A percentile compares a stretch with the other conserved stretches of the same genome.
These are phyloP conservation scores for Chrosomus eos DNA, from an alignment of 2,797 vertebrate species.

Conservation along the genomic window DNA sequence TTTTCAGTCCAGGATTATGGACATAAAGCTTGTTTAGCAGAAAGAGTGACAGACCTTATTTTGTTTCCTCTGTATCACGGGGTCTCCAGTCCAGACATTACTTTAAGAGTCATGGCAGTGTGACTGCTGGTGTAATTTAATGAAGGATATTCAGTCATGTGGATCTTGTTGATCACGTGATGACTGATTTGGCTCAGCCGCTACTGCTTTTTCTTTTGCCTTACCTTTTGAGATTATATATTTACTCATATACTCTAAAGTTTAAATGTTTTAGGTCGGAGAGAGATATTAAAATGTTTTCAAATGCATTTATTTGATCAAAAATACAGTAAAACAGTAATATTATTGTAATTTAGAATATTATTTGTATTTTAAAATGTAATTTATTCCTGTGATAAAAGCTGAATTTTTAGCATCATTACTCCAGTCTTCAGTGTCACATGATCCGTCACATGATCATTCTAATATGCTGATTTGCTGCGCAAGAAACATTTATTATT, in stretches of 20 bases:
- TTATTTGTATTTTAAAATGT: background rate
- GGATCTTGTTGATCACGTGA: background rate
- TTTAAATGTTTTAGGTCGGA: background rate
- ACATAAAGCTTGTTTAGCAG: background rate
- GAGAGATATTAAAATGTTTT: background rate
- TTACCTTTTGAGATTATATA: background rate
- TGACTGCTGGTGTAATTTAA: constrained; percentile 1
- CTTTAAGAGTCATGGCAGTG: background rate
- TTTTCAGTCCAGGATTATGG: background rate
- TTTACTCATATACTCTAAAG: background rate
- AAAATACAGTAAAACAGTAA: background rate
- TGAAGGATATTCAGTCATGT: background rate
- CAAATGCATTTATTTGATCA: too few species aligned
- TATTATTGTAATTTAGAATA: background rate
- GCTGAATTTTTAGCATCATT: background rate
- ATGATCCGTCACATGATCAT: background rate
- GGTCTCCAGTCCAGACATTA: background rate
- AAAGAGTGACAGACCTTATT: background rate
- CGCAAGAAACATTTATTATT: background rate
- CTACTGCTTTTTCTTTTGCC: background rate
- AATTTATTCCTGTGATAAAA: background rate
- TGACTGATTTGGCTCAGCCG: background rate
- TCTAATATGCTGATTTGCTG: background rate
- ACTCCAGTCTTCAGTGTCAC: background rate
- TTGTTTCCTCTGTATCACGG: background rate